Conservation (phyloP, 2,888 invertebrate genomes). For the Plagodis pulveraria region DNA sequence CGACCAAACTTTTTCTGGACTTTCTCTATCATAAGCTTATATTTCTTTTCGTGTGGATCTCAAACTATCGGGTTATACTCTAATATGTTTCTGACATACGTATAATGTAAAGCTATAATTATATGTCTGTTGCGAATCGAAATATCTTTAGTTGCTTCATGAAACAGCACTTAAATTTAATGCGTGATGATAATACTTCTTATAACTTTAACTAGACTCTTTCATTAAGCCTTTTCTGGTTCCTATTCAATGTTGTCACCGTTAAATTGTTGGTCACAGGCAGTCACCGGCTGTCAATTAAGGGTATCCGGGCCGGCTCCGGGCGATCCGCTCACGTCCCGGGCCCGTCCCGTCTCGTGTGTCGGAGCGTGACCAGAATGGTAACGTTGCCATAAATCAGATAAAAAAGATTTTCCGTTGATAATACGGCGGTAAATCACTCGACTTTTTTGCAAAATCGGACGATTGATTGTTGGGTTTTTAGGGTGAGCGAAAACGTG, state of each 20-base stretch:
- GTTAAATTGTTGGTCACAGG: constrained; percentile 37
- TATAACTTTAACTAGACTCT: constrained; percentile 3
- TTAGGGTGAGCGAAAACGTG: constrained; percentile 1
- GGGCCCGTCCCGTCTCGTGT: constrained; percentile 31
- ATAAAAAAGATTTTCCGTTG: constrained; percentile 47
- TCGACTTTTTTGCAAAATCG: constrained; percentile 31
- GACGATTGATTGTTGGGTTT: constrained; percentile 26
- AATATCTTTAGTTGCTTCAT: no score
- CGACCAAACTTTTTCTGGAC: no score
- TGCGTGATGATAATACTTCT: no score
- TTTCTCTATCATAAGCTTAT: no score
- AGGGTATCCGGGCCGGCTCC: constrained; percentile 21
- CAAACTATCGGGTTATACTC: no score
- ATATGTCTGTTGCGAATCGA: no score
- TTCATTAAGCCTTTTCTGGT: constrained; percentile 44
- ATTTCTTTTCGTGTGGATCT: no score
- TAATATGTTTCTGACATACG: no score
- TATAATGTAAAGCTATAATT: no score
- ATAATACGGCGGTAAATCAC: constrained; percentile 43
- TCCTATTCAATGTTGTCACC: constrained; percentile 18
- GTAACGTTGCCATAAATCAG: constrained; percentile 51
- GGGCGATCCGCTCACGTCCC: constrained; percentile 33
- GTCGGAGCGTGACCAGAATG: constrained; percentile 51
- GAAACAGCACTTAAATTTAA: no score
- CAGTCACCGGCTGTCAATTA: constrained; percentile 47